Evolutionary conservation across 1,140 invertebrate genomes (phyloP).

Genomic region (Eulimnadia texana): DNA sequence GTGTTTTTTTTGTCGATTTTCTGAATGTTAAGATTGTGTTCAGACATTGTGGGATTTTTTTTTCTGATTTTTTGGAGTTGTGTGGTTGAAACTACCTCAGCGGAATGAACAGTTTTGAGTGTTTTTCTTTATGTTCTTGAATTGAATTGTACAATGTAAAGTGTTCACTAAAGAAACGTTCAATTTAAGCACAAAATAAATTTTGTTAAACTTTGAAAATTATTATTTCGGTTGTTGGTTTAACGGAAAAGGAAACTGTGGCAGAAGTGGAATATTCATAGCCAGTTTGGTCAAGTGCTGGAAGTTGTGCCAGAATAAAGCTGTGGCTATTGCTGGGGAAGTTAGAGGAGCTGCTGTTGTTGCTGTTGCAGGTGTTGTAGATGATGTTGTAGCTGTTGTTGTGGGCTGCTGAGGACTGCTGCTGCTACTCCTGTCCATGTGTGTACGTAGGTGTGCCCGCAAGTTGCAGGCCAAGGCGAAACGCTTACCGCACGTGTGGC

Average conservation of each 20-base stretch:
- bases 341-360: background rate
- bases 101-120: too few relatives aligned
- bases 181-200: background rate
- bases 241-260: background rate
- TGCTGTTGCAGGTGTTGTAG: background rate
- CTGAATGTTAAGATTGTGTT: too few relatives aligned
- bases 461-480: conserved; percentile 60
- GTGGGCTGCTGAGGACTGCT: background rate
- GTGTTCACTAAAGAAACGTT: too few relatives aligned
- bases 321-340: background rate
- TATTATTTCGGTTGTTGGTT: background rate
- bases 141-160: too few relatives aligned
- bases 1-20: too few relatives aligned
- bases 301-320: background rate
- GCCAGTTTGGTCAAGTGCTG: background rate
- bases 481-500: conserved; percentile 52
- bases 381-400: background rate
- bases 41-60: too few relatives aligned
- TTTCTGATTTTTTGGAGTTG: too few relatives aligned
- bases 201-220: background rate
- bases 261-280: background rate
- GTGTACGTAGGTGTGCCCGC: conserved; percentile 55
- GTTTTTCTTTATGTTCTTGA: too few relatives aligned
- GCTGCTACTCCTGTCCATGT: conserved; percentile 23
- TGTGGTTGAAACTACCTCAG: too few relatives aligned